A percentile compares a stretch with the other conserved stretches of the same genome.
These are phyloP conservation scores for Scyliorhinus canicula DNA, from an alignment of 2,797 vertebrate genomes.

Conservation along the genomic window DNA sequence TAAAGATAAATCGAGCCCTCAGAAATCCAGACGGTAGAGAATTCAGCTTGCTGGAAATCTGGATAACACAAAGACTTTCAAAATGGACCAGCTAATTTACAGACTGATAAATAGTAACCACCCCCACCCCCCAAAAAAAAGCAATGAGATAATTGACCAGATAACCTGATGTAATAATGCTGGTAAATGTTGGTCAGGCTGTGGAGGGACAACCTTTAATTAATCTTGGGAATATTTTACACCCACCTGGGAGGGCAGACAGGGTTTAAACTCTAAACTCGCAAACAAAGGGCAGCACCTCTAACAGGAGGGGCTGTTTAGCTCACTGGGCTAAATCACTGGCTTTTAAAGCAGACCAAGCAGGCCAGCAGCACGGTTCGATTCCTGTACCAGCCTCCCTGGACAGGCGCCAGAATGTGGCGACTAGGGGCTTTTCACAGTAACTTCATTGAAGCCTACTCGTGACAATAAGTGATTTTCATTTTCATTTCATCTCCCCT, in stretches of 20 bases:
- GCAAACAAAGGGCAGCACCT: not conserved
- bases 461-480: too few species aligned
- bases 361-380: too few species aligned
- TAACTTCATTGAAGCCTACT: too few species aligned
- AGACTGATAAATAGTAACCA: not conserved
- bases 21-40: too few species aligned
- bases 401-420: too few species aligned
- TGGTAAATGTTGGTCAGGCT: not conserved
- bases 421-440: too few species aligned
- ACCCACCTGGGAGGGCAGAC: not conserved
- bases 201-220: not conserved
- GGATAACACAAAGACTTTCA: not conserved
- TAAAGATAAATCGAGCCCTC: too few species aligned
- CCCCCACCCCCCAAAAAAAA: not conserved
- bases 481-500: too few species aligned
- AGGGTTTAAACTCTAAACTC: not conserved
- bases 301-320: not conserved
- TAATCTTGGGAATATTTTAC: not conserved
- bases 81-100: not conserved
- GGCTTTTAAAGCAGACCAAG: too few species aligned
- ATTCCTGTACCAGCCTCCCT: too few species aligned
- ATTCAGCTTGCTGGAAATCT: too few species aligned
- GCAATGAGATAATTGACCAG: not conserved
- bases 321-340: too few species aligned
- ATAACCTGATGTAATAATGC: not conserved